A percentile compares a stretch with the other conserved stretches of the same genome.
These are phyloP conservation scores for Adineta ricciae DNA, from an alignment of 2,888 invertebrate genomes.

Conservation along the genomic window DNA sequence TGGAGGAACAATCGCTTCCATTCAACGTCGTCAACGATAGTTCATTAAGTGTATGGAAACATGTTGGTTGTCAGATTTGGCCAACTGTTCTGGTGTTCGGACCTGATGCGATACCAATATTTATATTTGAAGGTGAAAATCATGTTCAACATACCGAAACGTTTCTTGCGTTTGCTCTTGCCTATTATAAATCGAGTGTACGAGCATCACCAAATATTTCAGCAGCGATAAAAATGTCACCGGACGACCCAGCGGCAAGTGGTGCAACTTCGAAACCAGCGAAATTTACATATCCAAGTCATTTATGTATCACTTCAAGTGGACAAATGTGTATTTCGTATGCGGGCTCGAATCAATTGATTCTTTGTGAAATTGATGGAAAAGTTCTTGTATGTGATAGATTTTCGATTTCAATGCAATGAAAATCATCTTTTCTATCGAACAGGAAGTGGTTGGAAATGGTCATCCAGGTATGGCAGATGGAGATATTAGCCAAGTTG, in stretches of 20 bases:
- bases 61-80: slow-evolving; percentile 75
- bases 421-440: slow-evolving; percentile 23
- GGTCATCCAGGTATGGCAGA: slow-evolving; percentile 60
- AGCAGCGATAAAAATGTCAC: slow-evolving; percentile 35
- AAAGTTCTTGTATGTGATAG: not conserved
- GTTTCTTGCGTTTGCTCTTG: slow-evolving; percentile 60
- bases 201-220: slow-evolving; percentile 47
- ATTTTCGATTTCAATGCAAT: not conserved
- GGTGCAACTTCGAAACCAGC: not conserved
- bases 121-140: slow-evolving; percentile 75
- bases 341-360: not conserved
- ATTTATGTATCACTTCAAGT: not conserved
- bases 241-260: not conserved
- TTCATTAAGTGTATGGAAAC: slow-evolving; percentile 66
- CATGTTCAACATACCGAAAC: slow-evolving; percentile 61
- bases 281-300: not conserved
- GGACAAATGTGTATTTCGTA: not conserved
- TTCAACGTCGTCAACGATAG: slow-evolving; percentile 85
- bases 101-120: slow-evolving; percentile 65
- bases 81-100: slow-evolving; percentile 74
- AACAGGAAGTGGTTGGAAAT: slow-evolving; percentile 60
- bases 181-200: slow-evolving; percentile 56
- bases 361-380: not conserved
- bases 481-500: slow-evolving; percentile 59
- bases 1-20: slow-evolving; percentile 68